These are phyloP conservation scores for Atherix ibis DNA, from an alignment of 2,888 invertebrate genomes.

Conservation along the genomic window DNA sequence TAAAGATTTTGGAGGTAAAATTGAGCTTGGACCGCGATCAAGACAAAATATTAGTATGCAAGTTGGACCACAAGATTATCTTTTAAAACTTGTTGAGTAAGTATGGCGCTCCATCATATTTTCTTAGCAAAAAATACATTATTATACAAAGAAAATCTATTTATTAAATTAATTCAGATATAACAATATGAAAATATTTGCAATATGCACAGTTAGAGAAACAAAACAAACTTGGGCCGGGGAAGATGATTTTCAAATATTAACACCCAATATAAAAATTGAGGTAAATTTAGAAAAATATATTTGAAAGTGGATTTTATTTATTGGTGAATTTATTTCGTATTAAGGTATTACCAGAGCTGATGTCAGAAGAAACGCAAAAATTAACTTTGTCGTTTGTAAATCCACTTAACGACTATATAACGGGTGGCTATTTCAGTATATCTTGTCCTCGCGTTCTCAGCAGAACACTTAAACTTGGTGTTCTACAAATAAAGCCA, in stretches of 20 bases:
- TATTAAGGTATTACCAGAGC: constrained; percentile 36
- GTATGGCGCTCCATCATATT: too few species aligned
- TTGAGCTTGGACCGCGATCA: constrained; percentile 44
- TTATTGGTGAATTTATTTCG: not conserved
- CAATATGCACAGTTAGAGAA: constrained; percentile 61
- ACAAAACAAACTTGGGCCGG: constrained; percentile 71
- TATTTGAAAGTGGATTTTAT: constrained; percentile 2
- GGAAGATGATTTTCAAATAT: constrained; percentile 66
- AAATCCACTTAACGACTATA: constrained; percentile 48
- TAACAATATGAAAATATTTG: constrained; percentile 61
- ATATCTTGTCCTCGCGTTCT: constrained; percentile 53
- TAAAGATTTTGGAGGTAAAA: constrained; percentile 50
- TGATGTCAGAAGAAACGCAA: constrained; percentile 37
- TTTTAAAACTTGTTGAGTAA: constrained; percentile 65
- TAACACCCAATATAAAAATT: constrained; percentile 53
- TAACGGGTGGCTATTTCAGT: constrained; percentile 53
- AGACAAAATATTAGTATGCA: constrained; percentile 40
- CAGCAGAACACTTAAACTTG: constrained; percentile 39
- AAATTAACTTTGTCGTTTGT: constrained; percentile 43
- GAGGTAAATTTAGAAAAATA: constrained; percentile 44
- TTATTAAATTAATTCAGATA: constrained; percentile 8
- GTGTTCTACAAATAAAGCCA: constrained; percentile 40
- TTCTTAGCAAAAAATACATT: too few species aligned
- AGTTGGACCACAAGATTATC: constrained; percentile 52
- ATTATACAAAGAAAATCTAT: too few species aligned